Percentiles rank a stretch among this genome's conserved stretches.
These are phyloP conservation scores for Trichonephila clavipes DNA, from an alignment of 1,140 invertebrate genomes.

Conservation along the genomic window DNA sequence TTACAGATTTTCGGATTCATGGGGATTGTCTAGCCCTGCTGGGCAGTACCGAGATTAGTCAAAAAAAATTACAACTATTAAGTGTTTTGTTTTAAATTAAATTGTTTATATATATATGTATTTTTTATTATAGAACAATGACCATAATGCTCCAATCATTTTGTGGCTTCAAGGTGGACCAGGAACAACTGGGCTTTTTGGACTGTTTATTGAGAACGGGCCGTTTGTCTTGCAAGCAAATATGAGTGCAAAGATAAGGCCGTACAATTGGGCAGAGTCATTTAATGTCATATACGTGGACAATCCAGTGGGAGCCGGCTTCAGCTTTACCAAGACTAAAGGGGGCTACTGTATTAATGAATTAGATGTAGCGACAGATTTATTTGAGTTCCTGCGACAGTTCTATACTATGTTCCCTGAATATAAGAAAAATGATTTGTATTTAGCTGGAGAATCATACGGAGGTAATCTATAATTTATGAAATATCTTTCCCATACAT, in stretches of 20 bases:
- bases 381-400: constrained; percentile 77
- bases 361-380: constrained; percentile 75
- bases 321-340: constrained; percentile 77
- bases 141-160: constrained; percentile 85
- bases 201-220: constrained; percentile 91
- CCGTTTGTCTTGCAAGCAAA: constrained; percentile 85
- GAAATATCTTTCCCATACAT: too few species aligned
- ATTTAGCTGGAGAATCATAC: constrained; percentile 79
- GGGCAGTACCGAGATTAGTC: too few species aligned
- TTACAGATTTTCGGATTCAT: too few species aligned
- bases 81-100: too few species aligned
- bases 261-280: constrained; percentile 88
- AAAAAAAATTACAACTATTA: too few species aligned
- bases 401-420: constrained; percentile 78
- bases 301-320: constrained; percentile 89
- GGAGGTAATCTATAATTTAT: constrained; percentile 71
- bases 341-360: constrained; percentile 77
- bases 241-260: constrained; percentile 84
- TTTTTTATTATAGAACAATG: constrained; percentile 42
- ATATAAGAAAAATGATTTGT: constrained; percentile 78
- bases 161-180: constrained; percentile 94
- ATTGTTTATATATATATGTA: not conserved
- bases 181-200: constrained; percentile 89
- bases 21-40: too few species aligned
- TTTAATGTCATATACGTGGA: constrained; percentile 92